These are phyloP conservation scores for Chrysogorgia sp. DNA, from an alignment of 92 coral and sea anemone species.

Conservation along the genomic window DNA sequence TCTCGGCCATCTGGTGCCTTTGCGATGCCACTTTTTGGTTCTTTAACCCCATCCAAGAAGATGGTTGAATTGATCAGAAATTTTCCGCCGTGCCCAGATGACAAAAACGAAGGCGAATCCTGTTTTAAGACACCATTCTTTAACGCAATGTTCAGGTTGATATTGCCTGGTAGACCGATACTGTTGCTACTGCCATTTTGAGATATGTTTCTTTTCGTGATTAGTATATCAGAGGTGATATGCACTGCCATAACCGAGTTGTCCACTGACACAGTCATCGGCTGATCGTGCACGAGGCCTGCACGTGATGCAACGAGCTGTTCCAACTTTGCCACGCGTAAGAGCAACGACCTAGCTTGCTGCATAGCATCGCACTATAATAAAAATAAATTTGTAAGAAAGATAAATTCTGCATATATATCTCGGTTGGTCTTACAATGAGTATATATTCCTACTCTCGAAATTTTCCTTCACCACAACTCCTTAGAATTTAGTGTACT, in stretches of 20 bases:
- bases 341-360: not conserved
- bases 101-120: not conserved
- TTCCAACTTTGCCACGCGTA: constrained; percentile 29
- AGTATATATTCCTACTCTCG: too few relatives aligned
- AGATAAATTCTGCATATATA: too few relatives aligned
- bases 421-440: too few relatives aligned
- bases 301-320: not conserved
- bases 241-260: constrained; percentile 20
- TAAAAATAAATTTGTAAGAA: not conserved
- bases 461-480: too few relatives aligned
- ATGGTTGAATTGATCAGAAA: constrained; percentile 30
- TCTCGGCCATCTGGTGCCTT: not conserved
- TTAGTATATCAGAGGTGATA: constrained; percentile 45
- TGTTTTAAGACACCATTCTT: not conserved
- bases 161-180: not conserved
- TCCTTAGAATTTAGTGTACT: too few relatives aligned
- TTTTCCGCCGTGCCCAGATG: not conserved
- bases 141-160: constrained; percentile 37
- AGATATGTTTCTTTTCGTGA: constrained; percentile 22
- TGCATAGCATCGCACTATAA: constrained; percentile 18
- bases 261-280: not conserved
- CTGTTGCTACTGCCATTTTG: not conserved
- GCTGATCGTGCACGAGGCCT: not conserved
- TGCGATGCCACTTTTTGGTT: not conserved
- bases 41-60: not conserved